phyloP scores from a whole-genome alignment of 2,113 vertebrate species.

The Urocitellus parryii region DNA sequence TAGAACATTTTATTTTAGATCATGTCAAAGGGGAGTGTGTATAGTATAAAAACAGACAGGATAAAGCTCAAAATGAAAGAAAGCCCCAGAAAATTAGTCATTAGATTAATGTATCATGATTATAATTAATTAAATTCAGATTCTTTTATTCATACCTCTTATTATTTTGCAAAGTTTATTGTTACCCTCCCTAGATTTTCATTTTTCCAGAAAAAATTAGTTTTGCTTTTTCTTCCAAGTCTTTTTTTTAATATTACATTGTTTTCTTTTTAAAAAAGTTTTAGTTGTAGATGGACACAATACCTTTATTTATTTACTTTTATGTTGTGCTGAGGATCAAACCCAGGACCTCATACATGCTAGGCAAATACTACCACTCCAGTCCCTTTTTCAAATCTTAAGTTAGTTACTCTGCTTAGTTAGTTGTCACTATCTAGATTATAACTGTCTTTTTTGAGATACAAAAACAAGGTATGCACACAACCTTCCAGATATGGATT shows the following conservation, averaged over 20 bases:
- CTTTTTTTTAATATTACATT: no score
- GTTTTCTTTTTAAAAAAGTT: no score
- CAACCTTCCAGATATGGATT: not conserved
- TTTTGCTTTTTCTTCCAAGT: not conserved
- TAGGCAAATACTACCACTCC: no score
- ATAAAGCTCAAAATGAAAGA: constrained; percentile 33
- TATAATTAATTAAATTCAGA: not conserved
- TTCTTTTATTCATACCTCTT: not conserved
- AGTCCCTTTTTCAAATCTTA: not conserved
- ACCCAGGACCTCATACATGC: no score
- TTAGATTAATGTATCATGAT: not conserved
- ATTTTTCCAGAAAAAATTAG: not conserved
- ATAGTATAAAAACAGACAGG: not conserved
- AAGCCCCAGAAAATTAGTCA: not conserved
- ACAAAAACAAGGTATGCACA: not conserved
- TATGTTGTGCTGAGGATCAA: no score
- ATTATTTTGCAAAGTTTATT: not conserved
- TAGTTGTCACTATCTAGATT: not conserved
- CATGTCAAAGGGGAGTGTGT: not conserved
- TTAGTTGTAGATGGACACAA: no score
- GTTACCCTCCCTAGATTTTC: not conserved
- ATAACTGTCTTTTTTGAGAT: not conserved
- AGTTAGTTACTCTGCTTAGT: not conserved
- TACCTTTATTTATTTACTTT: no score
- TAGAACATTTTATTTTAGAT: constrained; percentile 14